Evolutionary conservation across 1,140 invertebrate genomes (phyloP), one percentile per base, ranked within the genome.

Genomic region (Platyscapa corneri): DNA sequence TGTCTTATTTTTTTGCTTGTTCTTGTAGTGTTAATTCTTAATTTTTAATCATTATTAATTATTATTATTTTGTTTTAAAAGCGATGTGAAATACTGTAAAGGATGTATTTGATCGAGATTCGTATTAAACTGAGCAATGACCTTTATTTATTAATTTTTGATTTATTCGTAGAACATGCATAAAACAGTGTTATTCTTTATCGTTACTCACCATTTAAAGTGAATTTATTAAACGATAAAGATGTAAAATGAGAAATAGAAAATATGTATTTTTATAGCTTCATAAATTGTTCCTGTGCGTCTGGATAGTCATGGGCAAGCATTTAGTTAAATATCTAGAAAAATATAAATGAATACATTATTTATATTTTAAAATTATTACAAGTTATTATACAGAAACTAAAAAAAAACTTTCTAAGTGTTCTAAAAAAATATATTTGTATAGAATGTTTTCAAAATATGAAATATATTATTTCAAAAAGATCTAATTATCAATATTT

Each of bases 1-100:
- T 89, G 84, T 89, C 87, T 88, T 88, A 65, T 86, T 88, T 86
- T 87, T 87, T 87, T 87, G 60, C 67, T 86, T 86, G 80, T 86
- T 85, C 23, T 67, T 83, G 78, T 23, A 85, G 67, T 60, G 72
- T 85, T 82, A 81, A 82, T 75, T 32, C 67, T 85, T 82, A 85
- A 85, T 46, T 42, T 34, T 82, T 82, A 76, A 80, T 85, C 32
- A 80, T 81, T 74, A 80, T 65, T 64, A 20, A 80, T 81, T 64
- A 75, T 84, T 79, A 85, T 81, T 80, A 74, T 49, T 81, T 81
- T 82, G n/a, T 39, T 70, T 60, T 64, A 18, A 75, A 80, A 64
- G 49, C 42, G 39, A 42, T 76, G 74, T 74, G 14, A 30, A 42
- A 49, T 84, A 64, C 42, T 49, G 32, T 1, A 53, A 27, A 32